Evolutionary conservation across 2,113 vertebrate species (phyloP).

Genomic region (Ameiurus melas): DNA sequence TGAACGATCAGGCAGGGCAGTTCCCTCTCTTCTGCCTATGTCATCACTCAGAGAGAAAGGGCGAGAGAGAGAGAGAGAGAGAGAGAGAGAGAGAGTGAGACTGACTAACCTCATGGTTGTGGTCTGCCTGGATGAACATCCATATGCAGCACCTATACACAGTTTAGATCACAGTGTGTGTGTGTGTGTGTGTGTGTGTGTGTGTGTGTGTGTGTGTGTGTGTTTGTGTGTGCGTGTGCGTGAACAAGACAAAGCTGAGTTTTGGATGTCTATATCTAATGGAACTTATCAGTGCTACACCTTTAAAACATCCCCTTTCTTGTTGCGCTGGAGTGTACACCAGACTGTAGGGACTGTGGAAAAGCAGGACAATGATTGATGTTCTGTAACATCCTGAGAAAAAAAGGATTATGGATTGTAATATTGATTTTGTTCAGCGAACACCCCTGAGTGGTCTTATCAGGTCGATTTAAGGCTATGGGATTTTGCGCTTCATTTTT

Average conservation of each 20-base stretch:
- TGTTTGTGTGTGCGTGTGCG: not conserved
- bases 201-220: not conserved
- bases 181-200: constrained; percentile 25
- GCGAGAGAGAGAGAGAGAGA: constrained; percentile 6
- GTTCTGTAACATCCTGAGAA: constrained; percentile 57
- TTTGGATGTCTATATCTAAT: constrained; percentile 26
- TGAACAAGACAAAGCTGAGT: not conserved
- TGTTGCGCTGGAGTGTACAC: constrained; percentile 7
- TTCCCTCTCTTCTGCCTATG: constrained; percentile 72
- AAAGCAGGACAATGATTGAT: constrained; percentile 53
- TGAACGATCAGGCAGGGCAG: constrained; percentile 74
- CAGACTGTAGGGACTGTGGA: constrained; percentile 37
- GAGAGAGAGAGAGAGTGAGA: not conserved
- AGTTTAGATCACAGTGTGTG: not conserved
- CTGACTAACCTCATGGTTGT: not conserved
- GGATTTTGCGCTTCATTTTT: constrained; percentile 44
- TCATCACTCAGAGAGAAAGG: constrained; percentile 59
- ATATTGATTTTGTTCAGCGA: constrained; percentile 46
- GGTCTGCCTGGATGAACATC: constrained; percentile 6
- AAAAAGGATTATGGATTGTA: constrained; percentile 53
- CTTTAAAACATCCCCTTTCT: constrained; percentile 40
- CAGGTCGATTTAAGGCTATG: constrained; percentile 42
- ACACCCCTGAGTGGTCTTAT: constrained; percentile 42
- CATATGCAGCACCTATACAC: not conserved
- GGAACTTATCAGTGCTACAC: constrained; percentile 21